phyloP scores from a whole-genome alignment of 2,888 invertebrate genomes.

The Aleiodes alternator region DNA sequence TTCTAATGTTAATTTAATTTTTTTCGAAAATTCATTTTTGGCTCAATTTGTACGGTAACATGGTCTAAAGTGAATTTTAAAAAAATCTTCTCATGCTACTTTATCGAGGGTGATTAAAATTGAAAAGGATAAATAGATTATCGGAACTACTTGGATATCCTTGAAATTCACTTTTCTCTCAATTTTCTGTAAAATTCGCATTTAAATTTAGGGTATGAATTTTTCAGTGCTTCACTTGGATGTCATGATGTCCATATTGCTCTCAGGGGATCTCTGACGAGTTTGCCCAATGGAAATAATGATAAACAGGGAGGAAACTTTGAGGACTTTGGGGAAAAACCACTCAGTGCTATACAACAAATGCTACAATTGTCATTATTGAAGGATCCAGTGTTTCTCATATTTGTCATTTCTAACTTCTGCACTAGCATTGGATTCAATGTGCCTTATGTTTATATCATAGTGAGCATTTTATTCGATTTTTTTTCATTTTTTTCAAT shows the following conservation, averaged over 20 bases:
- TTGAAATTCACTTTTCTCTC: not conserved
- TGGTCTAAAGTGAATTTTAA: no score
- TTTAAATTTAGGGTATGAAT: constrained; percentile 17
- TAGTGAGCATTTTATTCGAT: constrained; percentile 72
- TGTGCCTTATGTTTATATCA: constrained; percentile 92
- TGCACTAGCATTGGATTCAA: constrained; percentile 96
- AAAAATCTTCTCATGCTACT: no score
- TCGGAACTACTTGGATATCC: no score
- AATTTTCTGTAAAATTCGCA: constrained; percentile 34
- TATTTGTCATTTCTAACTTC: constrained; percentile 96
- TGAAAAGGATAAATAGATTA: no score
- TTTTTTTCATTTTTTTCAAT: not conserved
- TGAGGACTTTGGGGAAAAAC: constrained; percentile 19
- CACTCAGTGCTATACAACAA: constrained; percentile 78
- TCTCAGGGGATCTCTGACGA: constrained; percentile 58
- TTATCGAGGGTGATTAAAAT: no score
- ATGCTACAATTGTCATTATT: constrained; percentile 87
- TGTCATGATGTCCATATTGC: constrained; percentile 58
- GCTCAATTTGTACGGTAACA: no score
- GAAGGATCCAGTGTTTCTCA: constrained; percentile 89
- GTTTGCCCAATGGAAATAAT: constrained; percentile 61
- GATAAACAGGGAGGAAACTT: constrained; percentile 52
- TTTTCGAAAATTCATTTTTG: no score
- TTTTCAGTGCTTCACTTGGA: constrained; percentile 58
- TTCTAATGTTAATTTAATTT: no score